Conservation (phyloP, 2,797 vertebrate species). For the Rhincodon typus region DNA sequence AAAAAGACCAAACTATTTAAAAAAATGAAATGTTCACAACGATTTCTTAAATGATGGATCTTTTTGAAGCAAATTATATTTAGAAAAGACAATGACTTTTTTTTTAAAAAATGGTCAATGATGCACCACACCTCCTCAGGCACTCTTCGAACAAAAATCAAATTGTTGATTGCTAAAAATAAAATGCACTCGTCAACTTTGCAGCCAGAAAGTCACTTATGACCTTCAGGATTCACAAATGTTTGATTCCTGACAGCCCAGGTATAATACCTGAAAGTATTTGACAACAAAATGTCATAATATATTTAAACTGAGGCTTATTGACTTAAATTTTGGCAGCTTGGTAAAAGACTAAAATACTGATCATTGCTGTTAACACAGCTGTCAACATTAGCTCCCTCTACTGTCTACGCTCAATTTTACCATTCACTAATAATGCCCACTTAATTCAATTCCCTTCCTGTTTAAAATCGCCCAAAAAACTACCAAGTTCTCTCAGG, state of each 20-base stretch:
- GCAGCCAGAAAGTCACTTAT: background rate
- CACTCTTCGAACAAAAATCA: background rate
- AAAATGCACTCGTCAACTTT: background rate
- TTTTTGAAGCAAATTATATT: background rate
- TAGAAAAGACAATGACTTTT: background rate
- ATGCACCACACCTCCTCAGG: background rate
- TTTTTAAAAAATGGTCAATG: background rate
- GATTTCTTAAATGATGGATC: background rate
- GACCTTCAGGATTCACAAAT: background rate
- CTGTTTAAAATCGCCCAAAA: background rate
- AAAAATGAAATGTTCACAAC: background rate
- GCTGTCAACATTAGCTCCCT: background rate
- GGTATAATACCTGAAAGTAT: background rate
- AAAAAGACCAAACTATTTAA: background rate
- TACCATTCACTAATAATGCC: background rate
- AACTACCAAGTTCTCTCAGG: background rate
- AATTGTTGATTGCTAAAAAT: background rate
- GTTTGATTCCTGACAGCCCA: background rate
- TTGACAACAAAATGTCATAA: background rate
- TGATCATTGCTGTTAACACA: background rate
- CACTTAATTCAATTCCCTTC: background rate
- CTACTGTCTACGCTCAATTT: background rate
- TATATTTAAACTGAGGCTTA: background rate
- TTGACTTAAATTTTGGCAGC: background rate
- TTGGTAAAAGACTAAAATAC: background rate